Evolutionary conservation across 1,140 invertebrate species (phyloP), one percentile per base, ranked within the genome.

Genomic region (Drosophila rufa): DNA sequence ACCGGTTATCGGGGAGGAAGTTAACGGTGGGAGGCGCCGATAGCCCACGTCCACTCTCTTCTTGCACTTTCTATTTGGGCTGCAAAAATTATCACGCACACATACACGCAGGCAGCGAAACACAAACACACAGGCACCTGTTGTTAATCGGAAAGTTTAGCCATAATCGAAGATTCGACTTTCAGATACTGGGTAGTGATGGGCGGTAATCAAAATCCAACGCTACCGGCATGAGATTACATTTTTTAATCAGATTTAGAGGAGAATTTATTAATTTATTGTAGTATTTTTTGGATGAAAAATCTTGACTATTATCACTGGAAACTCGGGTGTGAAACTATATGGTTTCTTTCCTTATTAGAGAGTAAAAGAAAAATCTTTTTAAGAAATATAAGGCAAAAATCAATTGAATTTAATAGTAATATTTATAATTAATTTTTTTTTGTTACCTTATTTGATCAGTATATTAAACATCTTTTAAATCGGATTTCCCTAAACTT

Each of bases 31-130:
- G 46, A 36, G 45, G 36, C 17, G 36, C 22, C 40, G 47, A 73
- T 61, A 55, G 64, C 38, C 46, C 51, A 19, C 22, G 33, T 50
- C 59, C 36, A 59, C 46, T 57, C 62, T 53, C 55, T 40, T 45
- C 53, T 46, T 79, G 75, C 75, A 79, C 76, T 79, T 79, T 79
- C 76, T 79, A 70, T 64, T 79, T 57, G 43, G 40, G 25, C 51
- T 60, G 62, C 75, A 53, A 77, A 74, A 74, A 47, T 53, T 68
- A 55, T 48, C 51, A 59, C 45, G 11, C 33, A 30, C 33, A 73
- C n/a, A 75, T 38, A 65, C 19, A 27, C 42, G n/a, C 25, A 74
- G 15, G 8, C 17, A 4, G 9, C 51, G 19, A 53, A 9, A 40
- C 33, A 47, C 38, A 22, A 22, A 61, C 38, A 66, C 27, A 50